These are phyloP conservation scores for Poeciliopsis presidionis DNA, from an alignment of 2,797 vertebrate genomes.

Conservation along the genomic window DNA sequence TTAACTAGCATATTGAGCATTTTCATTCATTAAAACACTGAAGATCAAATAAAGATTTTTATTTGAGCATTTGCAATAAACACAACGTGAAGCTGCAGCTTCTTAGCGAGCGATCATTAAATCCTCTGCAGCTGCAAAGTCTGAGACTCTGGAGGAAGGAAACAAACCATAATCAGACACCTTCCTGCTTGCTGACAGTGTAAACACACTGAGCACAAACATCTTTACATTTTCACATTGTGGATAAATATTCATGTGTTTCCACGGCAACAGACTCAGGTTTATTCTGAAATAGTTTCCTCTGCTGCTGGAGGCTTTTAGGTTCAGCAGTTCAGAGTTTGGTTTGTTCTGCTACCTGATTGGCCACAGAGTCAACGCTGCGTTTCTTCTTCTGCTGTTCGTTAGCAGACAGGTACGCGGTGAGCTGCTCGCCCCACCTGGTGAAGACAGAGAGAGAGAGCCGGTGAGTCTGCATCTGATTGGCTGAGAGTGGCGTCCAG, in stretches of 20 bases:
- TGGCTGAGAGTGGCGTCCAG: neutral
- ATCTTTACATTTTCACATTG: neutral
- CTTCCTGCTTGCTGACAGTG: too few relatives aligned
- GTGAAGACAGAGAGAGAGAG: neutral
- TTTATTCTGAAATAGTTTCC: neutral
- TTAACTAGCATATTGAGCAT: neutral
- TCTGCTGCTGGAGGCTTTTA: neutral
- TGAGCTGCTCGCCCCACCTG: slow-evolving; percentile 79
- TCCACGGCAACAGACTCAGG: neutral
- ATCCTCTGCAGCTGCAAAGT: neutral
- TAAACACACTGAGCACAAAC: neutral
- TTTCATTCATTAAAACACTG: neutral
- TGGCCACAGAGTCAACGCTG: slow-evolving; percentile 67
- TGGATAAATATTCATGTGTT: neutral
- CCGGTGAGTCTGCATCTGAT: too few relatives aligned
- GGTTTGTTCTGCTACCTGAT: slow-evolving; percentile 60
- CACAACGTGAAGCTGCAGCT: neutral
- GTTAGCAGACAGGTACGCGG: slow-evolving; percentile 58
- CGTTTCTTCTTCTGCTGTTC: slow-evolving; percentile 77
- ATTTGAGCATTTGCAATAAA: neutral
- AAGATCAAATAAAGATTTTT: neutral
- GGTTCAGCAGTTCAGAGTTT: neutral
- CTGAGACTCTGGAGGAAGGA: neutral
- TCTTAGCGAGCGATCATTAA: too few relatives aligned
- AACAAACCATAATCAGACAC: neutral